Conservation (phyloP, 2,888 invertebrate genomes). For the Tolmerus cingulatus region DNA sequence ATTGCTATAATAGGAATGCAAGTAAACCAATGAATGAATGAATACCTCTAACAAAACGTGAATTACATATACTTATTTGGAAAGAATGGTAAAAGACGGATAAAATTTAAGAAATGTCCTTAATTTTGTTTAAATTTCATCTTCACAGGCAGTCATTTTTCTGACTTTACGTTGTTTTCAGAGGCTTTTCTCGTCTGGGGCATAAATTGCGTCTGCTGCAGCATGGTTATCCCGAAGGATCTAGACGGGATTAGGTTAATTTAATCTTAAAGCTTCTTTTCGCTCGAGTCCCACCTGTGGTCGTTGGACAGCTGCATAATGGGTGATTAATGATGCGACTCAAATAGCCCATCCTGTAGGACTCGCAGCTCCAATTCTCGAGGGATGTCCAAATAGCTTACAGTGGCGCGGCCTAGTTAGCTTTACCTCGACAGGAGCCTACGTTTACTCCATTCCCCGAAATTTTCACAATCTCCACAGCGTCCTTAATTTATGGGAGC, state of each 20-base stretch:
- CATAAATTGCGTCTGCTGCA: not conserved
- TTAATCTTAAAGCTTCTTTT: slow-evolving; percentile 8
- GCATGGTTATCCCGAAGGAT: not conserved
- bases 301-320: not conserved
- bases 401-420: not conserved
- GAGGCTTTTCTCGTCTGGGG: not conserved
- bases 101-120: too few relatives aligned
- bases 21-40: too few relatives aligned
- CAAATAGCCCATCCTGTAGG: not conserved
- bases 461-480: not conserved
- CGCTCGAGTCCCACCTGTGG: not conserved
- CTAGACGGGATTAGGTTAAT: not conserved
- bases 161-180: not conserved
- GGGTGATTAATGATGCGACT: not conserved
- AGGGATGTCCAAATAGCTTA: not conserved
- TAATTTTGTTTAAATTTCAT: not conserved
- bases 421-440: not conserved
- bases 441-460: not conserved
- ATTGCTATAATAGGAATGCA: too few relatives aligned
- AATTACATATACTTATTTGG: too few relatives aligned
- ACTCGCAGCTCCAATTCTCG: not conserved
- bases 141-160: not conserved
- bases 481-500: not conserved
- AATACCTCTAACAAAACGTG: too few relatives aligned
- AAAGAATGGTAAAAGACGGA: too few relatives aligned